Evolutionary conservation across 2,113 vertebrate genomes (phyloP), one percentile per base, ranked within the genome.

Genomic region (Symphodus melops): DNA sequence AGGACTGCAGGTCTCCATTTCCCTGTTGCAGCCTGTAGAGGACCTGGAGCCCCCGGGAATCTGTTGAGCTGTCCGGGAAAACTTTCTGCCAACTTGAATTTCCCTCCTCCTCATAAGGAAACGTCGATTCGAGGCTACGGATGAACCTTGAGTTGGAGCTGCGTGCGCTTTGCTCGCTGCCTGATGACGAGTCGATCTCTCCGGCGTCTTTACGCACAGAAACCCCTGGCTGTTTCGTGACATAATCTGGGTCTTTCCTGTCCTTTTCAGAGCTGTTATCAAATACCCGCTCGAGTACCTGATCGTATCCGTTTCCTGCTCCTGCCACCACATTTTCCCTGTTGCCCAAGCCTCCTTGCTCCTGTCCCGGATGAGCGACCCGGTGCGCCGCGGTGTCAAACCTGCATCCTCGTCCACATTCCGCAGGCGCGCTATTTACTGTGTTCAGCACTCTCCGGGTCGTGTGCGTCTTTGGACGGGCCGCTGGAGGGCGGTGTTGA

Each of bases 401-500:
- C 63, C 60, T 41, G 72, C 90, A 92, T 5, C 71, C 86, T 68
- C 84, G 87, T 13, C 74, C 54, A 51, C 92, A 91, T 9, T 72
- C 77, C 61, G 59, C 91, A 55, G 59, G 68, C 77, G 61, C 83
- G 83, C 81, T 79, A 55, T 6, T 41, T 0, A 62, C 44, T 23
- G 33, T 1, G 75, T 72, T 60, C 68, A 56, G 64, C 56, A 71
- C 73, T 75, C 81, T 58, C n/a, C 87, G 74, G 72, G 51, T 79
- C 12, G 86, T 86, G 86, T 88, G 83, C 25, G 85, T 87, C 59
- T 84, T 91, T 49, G 91, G 79, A 37, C 87, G 91, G 46, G 89
- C 93, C 92, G 92, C 95, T 79, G 93, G 93, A 73, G 89, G 95
- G 89, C 92, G 95, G 56, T 94, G 92, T 83, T 92, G 92, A 19